phyloP scores from a whole-genome alignment of 2,113 vertebrate genomes.

The Cisticola juncidis region DNA sequence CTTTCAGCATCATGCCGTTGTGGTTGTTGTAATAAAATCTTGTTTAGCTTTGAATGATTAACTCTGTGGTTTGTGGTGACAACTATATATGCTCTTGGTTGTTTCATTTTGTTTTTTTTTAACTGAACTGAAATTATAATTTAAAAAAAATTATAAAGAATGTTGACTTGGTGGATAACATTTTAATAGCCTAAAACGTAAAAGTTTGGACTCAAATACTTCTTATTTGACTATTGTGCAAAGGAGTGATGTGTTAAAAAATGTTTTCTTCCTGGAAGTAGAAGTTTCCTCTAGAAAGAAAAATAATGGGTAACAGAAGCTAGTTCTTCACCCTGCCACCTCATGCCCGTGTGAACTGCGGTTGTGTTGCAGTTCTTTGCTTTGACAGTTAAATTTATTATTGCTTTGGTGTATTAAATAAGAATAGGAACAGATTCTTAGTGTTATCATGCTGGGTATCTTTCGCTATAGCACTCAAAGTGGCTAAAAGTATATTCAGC shows the following conservation, averaged over 20 bases:
- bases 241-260: neutral
- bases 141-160: neutral
- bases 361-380: neutral
- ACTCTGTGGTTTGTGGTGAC: neutral
- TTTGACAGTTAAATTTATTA: neutral
- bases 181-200: neutral
- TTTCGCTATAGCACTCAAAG: neutral
- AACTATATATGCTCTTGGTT: neutral
- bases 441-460: neutral
- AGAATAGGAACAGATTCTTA: neutral
- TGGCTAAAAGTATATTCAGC: neutral
- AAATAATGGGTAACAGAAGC: neutral
- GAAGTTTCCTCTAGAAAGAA: neutral
- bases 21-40: neutral
- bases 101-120: neutral
- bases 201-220: neutral
- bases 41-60: neutral
- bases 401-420: neutral
- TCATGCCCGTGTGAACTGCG: neutral
- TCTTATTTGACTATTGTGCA: neutral
- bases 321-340: neutral
- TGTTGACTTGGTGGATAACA: neutral
- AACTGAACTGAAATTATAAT: neutral
- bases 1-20: neutral
- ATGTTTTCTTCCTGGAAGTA: constrained; percentile 27